Base-by-base conservation (phyloP, 2,888 invertebrate species). In the Dicycla oo region DNA sequence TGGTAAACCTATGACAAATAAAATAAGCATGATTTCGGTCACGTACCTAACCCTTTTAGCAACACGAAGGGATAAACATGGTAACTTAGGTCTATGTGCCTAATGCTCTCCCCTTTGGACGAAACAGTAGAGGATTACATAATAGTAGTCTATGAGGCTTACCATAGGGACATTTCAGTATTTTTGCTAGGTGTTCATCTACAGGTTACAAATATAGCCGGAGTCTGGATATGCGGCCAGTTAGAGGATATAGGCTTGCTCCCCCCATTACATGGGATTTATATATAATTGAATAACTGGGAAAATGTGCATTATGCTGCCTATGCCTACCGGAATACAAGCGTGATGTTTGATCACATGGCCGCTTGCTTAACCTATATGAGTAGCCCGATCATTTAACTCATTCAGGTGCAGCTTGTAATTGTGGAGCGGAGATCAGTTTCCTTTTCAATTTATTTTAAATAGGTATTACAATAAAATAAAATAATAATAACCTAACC, bases 1-100 rank as follows among this genome's bases (percentile, higher is more conserved):
- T 6, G 95, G 94, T 80, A 94, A 88, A 78, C 94, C 94, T 94
- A 71, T 13, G 47, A 83, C 65, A 77, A 71, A 56, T 57, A 67
- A 81, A 40, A 60, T 26, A 30, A 60, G 23, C 4, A 45, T 75
- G 20, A 75, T 40, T 70, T 26, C 38, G 15, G n/a, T 13, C 20
- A 26, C 30, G n/a, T 45, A 15, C 38, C n/a, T n/a, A n/a, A 34
- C 10, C 1, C n/a, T n/a, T 26, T 34, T 34, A 7, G 13, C 8
- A 38, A 38, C 38, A 38, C 8, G n/a, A 10, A 20, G 64, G 18
- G 13, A 57, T 61, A 43, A 20, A 64, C 15, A 3, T 7, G 23
- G 15, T 49, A 45, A 45, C 18, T 34, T 43, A n/a, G 3, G 23
- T 11, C 15, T 58, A 15, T 58, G 23, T 23, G n/a, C 10, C 10